Percentiles rank a stretch among this genome's conserved stretches.
These are phyloP conservation scores for Pseudolycoriella hygida DNA, from an alignment of 2,888 invertebrate genomes.

Conservation along the genomic window DNA sequence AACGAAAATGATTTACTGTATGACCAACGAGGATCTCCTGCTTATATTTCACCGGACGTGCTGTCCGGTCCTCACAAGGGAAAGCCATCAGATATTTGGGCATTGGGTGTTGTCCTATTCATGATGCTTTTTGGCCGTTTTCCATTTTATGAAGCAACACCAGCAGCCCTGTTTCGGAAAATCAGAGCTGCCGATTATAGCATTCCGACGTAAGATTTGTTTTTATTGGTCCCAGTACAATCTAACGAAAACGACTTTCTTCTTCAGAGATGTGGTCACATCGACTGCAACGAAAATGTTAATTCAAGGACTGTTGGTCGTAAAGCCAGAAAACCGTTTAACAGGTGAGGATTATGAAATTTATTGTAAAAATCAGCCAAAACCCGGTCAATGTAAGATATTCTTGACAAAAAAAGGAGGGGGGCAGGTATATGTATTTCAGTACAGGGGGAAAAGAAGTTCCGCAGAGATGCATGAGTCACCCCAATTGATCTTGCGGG, in stretches of 20 bases:
- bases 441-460: too few relatives aligned
- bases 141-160: constrained; percentile 59
- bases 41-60: constrained; percentile 67
- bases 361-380: too few relatives aligned
- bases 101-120: constrained; percentile 57
- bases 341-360: constrained; percentile 23
- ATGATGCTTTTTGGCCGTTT: constrained; percentile 69
- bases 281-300: constrained; percentile 24
- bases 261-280: constrained; percentile 5
- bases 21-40: constrained; percentile 50
- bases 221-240: constrained; percentile 5
- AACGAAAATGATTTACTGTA: constrained; percentile 38
- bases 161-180: constrained; percentile 53
- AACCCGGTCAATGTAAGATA: too few relatives aligned
- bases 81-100: constrained; percentile 74
- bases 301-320: constrained; percentile 45
- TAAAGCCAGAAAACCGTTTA: constrained; percentile 47
- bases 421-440: too few relatives aligned
- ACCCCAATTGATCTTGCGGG: too few relatives aligned
- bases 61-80: constrained; percentile 58
- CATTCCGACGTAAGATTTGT: constrained; percentile 46
- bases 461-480: too few relatives aligned
- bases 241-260: background rate
- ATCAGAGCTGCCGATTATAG: constrained; percentile 57
- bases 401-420: too few relatives aligned